Percentiles rank a stretch among this genome's conserved stretches.
Evolutionary conservation across 2,113 vertebrate genomes (phyloP).

Genomic region (Phyllostomus discolor): DNA sequence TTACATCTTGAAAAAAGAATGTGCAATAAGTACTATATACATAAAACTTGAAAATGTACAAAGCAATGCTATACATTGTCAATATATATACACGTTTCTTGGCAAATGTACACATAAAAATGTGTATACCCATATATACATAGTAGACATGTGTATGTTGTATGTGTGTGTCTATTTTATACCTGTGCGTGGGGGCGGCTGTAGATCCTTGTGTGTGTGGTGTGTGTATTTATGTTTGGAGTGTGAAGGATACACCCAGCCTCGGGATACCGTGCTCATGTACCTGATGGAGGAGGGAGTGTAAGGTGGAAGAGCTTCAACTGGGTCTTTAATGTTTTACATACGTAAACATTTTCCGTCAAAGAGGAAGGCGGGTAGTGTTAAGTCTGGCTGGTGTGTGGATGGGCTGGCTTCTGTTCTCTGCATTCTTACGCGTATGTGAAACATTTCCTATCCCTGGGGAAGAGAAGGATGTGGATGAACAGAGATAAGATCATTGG

Average conservation of each 20-base stretch:
- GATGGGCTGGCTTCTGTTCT: background rate
- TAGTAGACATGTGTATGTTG: background rate
- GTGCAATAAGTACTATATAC: background rate
- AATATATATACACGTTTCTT: background rate
- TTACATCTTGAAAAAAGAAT: slow-evolving; percentile 14
- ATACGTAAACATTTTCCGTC: background rate
- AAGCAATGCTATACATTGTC: background rate
- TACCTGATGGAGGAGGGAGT: background rate
- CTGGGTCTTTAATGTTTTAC: background rate
- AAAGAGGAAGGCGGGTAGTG: background rate
- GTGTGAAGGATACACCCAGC: background rate
- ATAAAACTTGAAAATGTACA: background rate
- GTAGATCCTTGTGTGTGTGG: background rate
- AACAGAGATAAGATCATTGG: background rate
- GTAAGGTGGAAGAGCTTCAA: background rate
- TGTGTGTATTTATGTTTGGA: background rate
- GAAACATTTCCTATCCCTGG: background rate
- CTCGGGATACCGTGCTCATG: background rate
- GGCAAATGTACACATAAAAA: background rate
- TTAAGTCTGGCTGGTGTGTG: background rate
- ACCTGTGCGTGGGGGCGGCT: background rate
- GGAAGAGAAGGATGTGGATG: background rate
- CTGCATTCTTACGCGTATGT: background rate
- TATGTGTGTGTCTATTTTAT: background rate
- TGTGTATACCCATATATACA: background rate